Evolutionary conservation across 2,888 invertebrate species (phyloP).

Genomic region (Chrysina gloriosa): DNA sequence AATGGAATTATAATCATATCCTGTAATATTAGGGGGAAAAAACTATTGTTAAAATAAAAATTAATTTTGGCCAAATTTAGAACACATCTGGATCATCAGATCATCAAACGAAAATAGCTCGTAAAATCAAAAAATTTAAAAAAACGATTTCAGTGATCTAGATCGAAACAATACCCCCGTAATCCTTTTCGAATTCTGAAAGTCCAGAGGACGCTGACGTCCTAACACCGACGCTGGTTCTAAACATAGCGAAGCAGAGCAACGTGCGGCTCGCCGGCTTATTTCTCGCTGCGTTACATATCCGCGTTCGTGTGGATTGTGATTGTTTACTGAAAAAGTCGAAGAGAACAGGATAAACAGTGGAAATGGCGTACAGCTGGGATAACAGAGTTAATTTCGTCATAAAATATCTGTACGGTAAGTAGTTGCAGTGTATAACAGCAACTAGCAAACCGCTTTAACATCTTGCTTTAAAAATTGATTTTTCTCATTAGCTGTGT

Average conservation of each 20-base stretch:
- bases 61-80: no score
- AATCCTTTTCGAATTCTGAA: constrained; percentile 1
- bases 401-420: constrained; percentile 85
- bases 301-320: constrained; percentile 14
- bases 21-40: no score
- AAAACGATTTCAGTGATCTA: no score
- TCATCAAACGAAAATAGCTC: no score
- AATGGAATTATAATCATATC: no score
- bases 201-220: constrained; percentile 43
- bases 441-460: background rate
- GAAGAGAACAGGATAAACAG: background rate
- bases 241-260: constrained; percentile 47
- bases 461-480: background rate
- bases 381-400: constrained; percentile 86
- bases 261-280: constrained; percentile 40
- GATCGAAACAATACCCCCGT: no score
- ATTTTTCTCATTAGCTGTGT: no score
- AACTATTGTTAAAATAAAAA: no score
- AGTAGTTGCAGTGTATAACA: constrained; percentile 60
- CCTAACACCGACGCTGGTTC: constrained; percentile 47
- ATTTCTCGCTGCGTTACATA: constrained; percentile 44
- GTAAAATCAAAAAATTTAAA: no score
- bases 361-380: constrained; percentile 82
- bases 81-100: no score
- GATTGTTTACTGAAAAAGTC: background rate